Conservation (phyloP, 2,113 vertebrate genomes). For the Carlito syrichta region DNA sequence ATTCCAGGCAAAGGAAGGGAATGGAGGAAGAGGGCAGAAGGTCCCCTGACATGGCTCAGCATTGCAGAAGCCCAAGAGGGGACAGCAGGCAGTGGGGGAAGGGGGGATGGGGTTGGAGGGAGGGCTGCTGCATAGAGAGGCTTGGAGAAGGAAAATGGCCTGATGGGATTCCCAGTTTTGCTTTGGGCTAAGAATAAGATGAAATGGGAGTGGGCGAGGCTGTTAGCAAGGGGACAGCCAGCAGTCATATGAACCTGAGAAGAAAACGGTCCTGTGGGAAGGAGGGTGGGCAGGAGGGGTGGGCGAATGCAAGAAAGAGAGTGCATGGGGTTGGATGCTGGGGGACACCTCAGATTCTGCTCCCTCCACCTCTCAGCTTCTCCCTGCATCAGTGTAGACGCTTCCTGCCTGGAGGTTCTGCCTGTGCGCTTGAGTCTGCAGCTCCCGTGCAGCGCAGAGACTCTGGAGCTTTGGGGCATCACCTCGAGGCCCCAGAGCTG, state of each 20-base stretch:
- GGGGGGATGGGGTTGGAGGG: neutral
- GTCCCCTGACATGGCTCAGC: neutral
- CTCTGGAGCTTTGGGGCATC: neutral
- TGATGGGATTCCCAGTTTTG: accelerated
- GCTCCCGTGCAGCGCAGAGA: neutral
- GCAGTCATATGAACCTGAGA: accelerated
- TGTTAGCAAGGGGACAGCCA: neutral
- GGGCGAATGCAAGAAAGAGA: no score
- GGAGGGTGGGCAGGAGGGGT: no score
- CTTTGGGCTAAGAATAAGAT: neutral
- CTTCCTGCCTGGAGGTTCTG: neutral
- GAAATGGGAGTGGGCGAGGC: neutral
- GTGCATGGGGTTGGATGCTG: neutral
- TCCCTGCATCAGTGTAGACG: neutral
- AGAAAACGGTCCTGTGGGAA: no score
- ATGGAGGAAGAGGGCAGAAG: neutral
- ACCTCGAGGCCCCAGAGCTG: neutral
- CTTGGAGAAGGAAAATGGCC: neutral
- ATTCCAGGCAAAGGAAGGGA: neutral
- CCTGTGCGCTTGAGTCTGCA: accelerated
- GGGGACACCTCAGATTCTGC: neutral
- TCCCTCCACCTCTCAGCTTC: neutral
- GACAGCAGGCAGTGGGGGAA: accelerated
- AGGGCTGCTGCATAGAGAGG: accelerated
- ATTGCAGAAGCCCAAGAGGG: no score